Evolutionary conservation across 2,113 vertebrate species (phyloP), one percentile per base, ranked within the genome.

Genomic region (Passer domesticus): DNA sequence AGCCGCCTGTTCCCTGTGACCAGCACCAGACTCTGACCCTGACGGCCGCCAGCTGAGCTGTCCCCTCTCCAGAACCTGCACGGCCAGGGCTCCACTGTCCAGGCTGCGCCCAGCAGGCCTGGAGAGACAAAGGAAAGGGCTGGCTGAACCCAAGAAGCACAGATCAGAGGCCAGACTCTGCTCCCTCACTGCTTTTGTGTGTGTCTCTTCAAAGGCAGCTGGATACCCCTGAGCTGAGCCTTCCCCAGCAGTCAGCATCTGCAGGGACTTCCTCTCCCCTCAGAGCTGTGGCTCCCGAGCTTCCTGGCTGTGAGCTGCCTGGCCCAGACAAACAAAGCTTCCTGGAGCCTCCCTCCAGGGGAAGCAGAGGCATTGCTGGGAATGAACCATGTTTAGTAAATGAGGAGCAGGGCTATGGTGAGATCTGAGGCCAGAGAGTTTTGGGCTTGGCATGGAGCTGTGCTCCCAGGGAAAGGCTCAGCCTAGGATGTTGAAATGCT

Each of bases 241-340:
- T 19, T n/a, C 14, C 23, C 10, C 18, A 28, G 88, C 62, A 87
- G 66, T 10, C 46, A 7, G 31, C 53, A 86, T 88, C 83, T 94
- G 83, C 55, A 12, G 72, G 49, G 41, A 67, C 63, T 94, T 95
- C 93, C 96, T 95, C 88, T 30, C 72, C 44, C 20, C 22, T 23
- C 0, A 1, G 53, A 90, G 58, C 24, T 3, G 33, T 1, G 49
- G 80, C 86, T 85, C 75, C 55, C 2, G 39, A 7, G 49, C 41
- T 95, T 95, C 94, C 93, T 44, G 59, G 41, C 79, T 2, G 0
- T 25, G 13, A 87, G 28, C 73, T 56, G n/a, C 41, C 37, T 7
- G 0, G 24, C 62, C 72, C 83, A 44, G 9, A 3, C 63, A 77
- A 63, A 47, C 0, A 2, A 59, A 44, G 41, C 58, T 83, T 88